Evolutionary conservation across 2,113 vertebrate species (phyloP).

Genomic region (Corapipo altera): DNA sequence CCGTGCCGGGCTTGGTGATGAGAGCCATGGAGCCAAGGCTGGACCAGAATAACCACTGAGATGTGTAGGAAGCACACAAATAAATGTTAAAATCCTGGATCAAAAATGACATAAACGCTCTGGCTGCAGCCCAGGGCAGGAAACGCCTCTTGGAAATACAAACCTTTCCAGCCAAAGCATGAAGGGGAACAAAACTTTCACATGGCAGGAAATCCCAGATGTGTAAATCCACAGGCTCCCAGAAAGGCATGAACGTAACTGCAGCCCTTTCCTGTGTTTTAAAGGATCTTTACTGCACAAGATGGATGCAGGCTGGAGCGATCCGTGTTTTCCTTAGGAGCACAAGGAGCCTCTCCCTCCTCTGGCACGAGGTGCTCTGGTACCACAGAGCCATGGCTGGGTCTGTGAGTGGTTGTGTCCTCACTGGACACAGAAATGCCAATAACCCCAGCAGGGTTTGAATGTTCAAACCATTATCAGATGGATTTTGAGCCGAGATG

Average conservation of each 20-base stretch:
- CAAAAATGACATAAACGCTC: not conserved
- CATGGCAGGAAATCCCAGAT: conserved; percentile 60
- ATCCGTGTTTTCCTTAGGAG: not conserved
- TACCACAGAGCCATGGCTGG: not conserved
- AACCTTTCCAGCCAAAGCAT: conserved; percentile 30
- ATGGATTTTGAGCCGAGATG: not conserved
- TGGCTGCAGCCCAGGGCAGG: conserved; percentile 29
- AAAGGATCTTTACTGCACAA: not conserved
- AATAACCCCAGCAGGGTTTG: not conserved
- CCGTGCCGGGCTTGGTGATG: not conserved
- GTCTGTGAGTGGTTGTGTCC: not conserved
- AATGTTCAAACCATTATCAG: not conserved
- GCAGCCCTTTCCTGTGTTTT: not conserved
- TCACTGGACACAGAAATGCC: not conserved
- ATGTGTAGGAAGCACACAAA: conserved; percentile 1
- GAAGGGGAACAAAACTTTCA: conserved; percentile 6
- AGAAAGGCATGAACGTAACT: not conserved
- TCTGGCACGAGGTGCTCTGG: fast-evolving
- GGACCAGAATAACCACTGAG: not conserved
- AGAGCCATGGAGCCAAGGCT: not conserved
- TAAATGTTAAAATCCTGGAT: not conserved
- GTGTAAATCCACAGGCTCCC: conserved; percentile 47
- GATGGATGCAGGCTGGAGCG: not conserved
- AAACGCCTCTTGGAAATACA: conserved; percentile 60
- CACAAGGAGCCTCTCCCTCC: not conserved